Evolutionary conservation across 2,888 invertebrate species (phyloP).

Genomic region (Luperina nickerlii): DNA sequence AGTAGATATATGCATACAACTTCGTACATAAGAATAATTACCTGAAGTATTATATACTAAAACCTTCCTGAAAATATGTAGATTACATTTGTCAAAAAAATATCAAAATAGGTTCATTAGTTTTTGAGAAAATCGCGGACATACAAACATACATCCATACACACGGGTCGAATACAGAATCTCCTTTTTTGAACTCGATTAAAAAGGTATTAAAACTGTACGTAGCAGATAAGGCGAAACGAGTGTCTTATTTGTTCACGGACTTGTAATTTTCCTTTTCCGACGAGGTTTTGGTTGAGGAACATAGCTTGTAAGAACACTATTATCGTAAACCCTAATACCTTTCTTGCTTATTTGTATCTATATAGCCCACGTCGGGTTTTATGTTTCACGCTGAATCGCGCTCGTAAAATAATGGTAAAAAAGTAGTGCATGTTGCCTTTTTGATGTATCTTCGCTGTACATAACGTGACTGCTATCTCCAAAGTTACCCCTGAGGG

Average conservation of each 20-base stretch:
- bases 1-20: too few species aligned
- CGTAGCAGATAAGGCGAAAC: neutral
- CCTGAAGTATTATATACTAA: too few species aligned
- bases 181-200: too few species aligned
- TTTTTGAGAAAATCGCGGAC: too few species aligned
- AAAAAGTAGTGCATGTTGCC: conserved; percentile 29
- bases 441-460: conserved; percentile 43
- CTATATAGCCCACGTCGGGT: conserved; percentile 38
- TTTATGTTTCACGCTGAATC: conserved; percentile 48
- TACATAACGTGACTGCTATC: conserved; percentile 42
- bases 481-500: conserved; percentile 14
- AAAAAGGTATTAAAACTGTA: neutral
- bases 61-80: too few species aligned
- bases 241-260: neutral
- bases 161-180: too few species aligned
- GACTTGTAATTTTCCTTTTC: neutral
- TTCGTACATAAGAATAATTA: too few species aligned
- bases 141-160: too few species aligned
- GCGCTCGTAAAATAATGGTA: conserved; percentile 53
- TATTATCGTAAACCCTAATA: conserved; percentile 41
- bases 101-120: too few species aligned
- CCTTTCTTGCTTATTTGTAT: conserved; percentile 32
- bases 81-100: too few species aligned
- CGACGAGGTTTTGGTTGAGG: neutral
- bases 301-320: conserved; percentile 7